A percentile compares a stretch with the other conserved stretches of the same genome.
These are phyloP conservation scores for Capreolus pygargus DNA, from an alignment of 2,113 vertebrate genomes.

Conservation along the genomic window DNA sequence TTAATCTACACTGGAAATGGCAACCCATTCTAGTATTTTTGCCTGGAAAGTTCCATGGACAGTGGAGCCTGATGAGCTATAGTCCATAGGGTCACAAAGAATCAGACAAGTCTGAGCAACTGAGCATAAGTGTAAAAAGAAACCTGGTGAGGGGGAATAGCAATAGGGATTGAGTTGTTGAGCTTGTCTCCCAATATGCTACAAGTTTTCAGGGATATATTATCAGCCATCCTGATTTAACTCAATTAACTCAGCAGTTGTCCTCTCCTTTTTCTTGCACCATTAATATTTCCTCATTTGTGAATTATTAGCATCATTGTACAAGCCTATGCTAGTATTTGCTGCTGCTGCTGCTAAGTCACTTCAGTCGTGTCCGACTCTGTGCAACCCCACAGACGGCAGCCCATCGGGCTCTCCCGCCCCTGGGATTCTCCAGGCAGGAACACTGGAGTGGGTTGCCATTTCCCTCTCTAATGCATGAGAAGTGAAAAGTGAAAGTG, in stretches of 20 bases:
- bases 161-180: not conserved
- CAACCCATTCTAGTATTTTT: not conserved
- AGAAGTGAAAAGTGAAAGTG: no score
- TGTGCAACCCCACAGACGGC: no score
- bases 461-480: no score
- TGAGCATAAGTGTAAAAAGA: not conserved
- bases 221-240: not conserved
- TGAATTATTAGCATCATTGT: not conserved
- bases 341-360: no score
- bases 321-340: not conserved
- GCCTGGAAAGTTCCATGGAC: not conserved
- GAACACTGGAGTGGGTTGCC: no score
- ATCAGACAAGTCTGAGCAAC: not conserved
- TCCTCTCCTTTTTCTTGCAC: not conserved
- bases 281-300: not conserved
- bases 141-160: not conserved
- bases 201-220: not conserved
- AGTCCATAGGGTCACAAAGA: not conserved
- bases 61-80: not conserved
- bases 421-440: no score
- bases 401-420: no score
- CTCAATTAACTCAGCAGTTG: not conserved
- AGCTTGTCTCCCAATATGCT: not conserved
- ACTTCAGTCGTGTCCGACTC: no score
- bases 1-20: not conserved